A percentile compares a stretch with the other conserved stretches of the same genome.
These are phyloP conservation scores for Cybosia mesomella DNA, from an alignment of 2,888 invertebrate genomes.

Conservation along the genomic window DNA sequence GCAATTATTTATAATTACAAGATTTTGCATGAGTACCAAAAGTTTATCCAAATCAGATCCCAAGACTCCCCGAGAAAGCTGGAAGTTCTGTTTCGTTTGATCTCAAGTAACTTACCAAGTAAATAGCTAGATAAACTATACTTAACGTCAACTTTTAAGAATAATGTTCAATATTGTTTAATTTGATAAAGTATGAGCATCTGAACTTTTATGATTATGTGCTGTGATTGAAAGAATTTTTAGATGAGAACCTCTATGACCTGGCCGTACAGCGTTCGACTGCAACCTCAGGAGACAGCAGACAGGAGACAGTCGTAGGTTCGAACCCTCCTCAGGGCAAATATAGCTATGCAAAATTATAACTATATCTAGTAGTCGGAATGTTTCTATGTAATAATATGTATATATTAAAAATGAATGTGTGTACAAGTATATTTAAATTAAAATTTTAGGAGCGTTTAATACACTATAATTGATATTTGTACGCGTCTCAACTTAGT, in stretches of 20 bases:
- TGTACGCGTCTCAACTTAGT: no score
- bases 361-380: no score
- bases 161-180: background rate
- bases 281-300: background rate
- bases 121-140: background rate
- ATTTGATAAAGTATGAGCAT: background rate
- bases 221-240: background rate
- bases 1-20: slow-evolving; percentile 40
- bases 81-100: slow-evolving; percentile 23
- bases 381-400: no score
- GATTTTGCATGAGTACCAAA: slow-evolving; percentile 32
- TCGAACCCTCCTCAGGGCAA: no score
- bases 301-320: no score
- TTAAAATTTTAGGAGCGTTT: no score
- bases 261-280: background rate
- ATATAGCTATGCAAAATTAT: no score
- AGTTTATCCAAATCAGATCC: slow-evolving; percentile 32
- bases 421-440: no score
- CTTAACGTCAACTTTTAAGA: background rate
- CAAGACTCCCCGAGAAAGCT: slow-evolving; percentile 29
- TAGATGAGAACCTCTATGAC: background rate
- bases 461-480: no score
- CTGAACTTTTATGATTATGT: background rate
- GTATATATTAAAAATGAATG: no score
- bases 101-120: background rate